Percentiles rank a stretch among this genome's conserved stretches.
phyloP scores from a whole-genome alignment of 2,797 vertebrate genomes.

The Orientallactaga sibirica region DNA sequence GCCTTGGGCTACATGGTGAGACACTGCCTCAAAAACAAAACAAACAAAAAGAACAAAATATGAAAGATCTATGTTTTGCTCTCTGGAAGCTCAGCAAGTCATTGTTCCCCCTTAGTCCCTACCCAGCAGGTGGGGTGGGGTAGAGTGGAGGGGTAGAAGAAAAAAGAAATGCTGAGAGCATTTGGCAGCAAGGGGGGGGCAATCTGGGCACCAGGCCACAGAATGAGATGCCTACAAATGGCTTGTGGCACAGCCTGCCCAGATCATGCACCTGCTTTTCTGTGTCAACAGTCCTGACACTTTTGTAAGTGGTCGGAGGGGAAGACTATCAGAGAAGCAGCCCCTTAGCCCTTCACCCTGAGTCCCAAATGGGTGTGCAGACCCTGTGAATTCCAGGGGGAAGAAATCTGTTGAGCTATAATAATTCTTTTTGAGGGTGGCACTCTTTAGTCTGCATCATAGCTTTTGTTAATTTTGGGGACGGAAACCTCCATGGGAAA shows the following conservation, averaged over 20 bases:
- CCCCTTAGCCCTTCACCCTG: slow-evolving; percentile 5
- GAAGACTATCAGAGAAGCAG: slow-evolving; percentile 45
- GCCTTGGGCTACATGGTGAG: background rate
- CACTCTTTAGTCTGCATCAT: slow-evolving; percentile 47
- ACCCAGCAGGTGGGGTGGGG: slow-evolving; percentile 44
- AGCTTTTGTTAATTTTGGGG: slow-evolving; percentile 47
- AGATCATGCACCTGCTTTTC: slow-evolving; percentile 68
- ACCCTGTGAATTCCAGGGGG: slow-evolving; percentile 48
- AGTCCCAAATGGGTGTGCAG: background rate
- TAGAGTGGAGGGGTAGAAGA: background rate
- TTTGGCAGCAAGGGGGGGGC: slow-evolving; percentile 60
- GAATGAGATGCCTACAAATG: slow-evolving; percentile 57
- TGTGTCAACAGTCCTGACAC: slow-evolving; percentile 53
- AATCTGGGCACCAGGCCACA: slow-evolving; percentile 61
- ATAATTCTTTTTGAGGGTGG: slow-evolving; percentile 23
- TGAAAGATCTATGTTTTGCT: slow-evolving; percentile 13
- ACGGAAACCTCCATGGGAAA: slow-evolving; percentile 58
- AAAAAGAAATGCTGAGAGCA: slow-evolving; percentile 51
- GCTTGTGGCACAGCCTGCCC: background rate
- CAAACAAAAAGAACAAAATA: background rate
- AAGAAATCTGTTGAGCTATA: background rate
- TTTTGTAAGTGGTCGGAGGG: slow-evolving; percentile 34
- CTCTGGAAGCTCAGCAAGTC: slow-evolving; percentile 60
- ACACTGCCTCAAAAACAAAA: background rate
- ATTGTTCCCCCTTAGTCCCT: slow-evolving; percentile 58